phyloP scores from a whole-genome alignment of 2,113 vertebrate species.

The Dipodomys spectabilis region DNA sequence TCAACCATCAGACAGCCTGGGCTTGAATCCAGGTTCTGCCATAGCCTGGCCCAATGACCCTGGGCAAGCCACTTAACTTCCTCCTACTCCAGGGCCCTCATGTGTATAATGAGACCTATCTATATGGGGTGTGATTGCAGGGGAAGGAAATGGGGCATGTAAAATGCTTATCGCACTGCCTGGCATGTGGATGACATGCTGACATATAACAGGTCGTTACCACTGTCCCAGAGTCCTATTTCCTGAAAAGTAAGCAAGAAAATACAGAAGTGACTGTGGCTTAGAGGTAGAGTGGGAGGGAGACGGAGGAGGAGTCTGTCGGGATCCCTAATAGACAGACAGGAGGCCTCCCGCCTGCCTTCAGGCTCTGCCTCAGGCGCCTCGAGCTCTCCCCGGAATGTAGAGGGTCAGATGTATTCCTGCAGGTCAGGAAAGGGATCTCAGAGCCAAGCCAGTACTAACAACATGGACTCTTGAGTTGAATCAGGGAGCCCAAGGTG shows the following conservation, averaged over 20 bases:
- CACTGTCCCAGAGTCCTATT: neutral
- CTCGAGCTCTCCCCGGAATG: neutral
- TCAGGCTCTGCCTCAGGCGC: neutral
- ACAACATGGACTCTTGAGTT: slow-evolving; percentile 53
- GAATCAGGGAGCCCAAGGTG: slow-evolving; percentile 32
- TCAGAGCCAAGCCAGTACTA: neutral
- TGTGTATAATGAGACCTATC: neutral
- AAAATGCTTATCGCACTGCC: neutral
- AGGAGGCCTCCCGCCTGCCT: neutral
- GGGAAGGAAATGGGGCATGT: neutral
- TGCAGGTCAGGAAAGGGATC: neutral
- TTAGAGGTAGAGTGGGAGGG: neutral
- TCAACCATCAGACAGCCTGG: neutral
- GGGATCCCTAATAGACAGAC: neutral
- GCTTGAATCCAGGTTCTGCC: neutral
- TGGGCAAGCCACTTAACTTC: neutral
- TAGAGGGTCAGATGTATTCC: neutral
- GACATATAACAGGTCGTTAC: neutral
- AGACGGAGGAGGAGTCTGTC: neutral
- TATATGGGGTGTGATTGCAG: neutral
- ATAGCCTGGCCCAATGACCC: neutral
- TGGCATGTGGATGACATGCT: neutral
- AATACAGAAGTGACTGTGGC: neutral
- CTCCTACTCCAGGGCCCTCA: neutral
- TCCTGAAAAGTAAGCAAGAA: neutral